A percentile compares a stretch with the other conserved stretches of the same genome.
These are phyloP conservation scores for Neofelis nebulosa DNA, from an alignment of 2,113 vertebrate genomes.

Conservation along the genomic window DNA sequence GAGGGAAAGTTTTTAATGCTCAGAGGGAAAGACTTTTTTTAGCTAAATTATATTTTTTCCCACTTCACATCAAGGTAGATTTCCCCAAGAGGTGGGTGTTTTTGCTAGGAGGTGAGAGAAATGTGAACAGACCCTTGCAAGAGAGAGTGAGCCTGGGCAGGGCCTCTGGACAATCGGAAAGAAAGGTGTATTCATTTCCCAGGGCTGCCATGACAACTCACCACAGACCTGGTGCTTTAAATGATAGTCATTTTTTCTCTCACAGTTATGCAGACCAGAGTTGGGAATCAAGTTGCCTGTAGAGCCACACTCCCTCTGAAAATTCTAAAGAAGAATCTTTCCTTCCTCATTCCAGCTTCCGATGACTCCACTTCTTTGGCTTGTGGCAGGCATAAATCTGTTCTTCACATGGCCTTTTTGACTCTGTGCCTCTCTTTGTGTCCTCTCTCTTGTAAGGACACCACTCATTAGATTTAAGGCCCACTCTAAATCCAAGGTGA, in stretches of 20 bases:
- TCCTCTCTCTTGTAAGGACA: neutral
- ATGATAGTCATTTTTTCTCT: neutral
- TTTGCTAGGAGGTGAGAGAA: neutral
- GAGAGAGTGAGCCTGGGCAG: neutral
- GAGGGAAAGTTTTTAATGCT: slow-evolving; percentile 46
- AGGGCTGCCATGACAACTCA: neutral
- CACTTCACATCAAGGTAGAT: neutral
- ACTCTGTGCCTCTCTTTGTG: neutral
- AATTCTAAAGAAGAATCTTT: neutral
- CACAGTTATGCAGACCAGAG: neutral
- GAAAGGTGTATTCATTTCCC: neutral
- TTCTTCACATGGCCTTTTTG: neutral
- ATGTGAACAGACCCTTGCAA: neutral
- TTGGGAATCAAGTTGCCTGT: neutral
- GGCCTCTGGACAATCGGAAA: neutral
- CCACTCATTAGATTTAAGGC: neutral
- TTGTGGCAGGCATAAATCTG: neutral
- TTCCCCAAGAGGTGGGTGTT: neutral
- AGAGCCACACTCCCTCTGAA: neutral
- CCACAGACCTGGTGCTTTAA: neutral
- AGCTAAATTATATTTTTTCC: slow-evolving; percentile 5
- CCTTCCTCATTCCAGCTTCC: neutral
- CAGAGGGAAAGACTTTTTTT: neutral
- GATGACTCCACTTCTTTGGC: too few relatives aligned
- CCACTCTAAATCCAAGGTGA: neutral